Conservation (phyloP, 2,797 vertebrate species). For the Cuniculus paca region DNA sequence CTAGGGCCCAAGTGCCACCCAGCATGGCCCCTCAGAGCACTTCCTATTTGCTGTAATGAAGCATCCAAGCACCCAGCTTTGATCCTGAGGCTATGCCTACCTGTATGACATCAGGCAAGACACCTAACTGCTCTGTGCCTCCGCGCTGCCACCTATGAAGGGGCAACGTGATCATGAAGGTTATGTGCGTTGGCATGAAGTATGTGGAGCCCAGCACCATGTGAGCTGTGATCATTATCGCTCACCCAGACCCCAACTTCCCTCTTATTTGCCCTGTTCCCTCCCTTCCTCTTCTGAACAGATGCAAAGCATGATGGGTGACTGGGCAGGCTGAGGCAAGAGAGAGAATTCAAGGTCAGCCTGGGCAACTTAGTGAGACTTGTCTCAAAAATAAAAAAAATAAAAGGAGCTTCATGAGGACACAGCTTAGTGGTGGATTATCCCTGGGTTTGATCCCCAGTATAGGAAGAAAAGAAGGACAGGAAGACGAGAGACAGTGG, state of each 20-base stretch:
- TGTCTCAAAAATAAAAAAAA: not conserved
- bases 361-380: not conserved
- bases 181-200: not conserved
- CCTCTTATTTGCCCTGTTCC: not conserved
- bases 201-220: fast-evolving
- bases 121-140: not conserved
- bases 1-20: not conserved
- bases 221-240: not conserved
- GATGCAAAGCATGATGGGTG: not conserved
- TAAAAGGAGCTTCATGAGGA: not conserved
- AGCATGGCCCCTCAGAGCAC: fast-evolving
- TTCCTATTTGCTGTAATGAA: fast-evolving
- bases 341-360: not conserved
- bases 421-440: not conserved
- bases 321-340: not conserved
- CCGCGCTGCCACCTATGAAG: not conserved
- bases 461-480: not conserved
- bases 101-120: not conserved
- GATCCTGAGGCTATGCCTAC: not conserved
- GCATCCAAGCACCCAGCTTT: fast-evolving
- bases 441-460: not conserved
- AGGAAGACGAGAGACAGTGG: not conserved
- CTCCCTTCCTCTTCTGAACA: not conserved
- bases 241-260: not conserved
- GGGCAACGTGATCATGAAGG: not conserved